Evolutionary conservation across 1,140 invertebrate species (phyloP).

Genomic region (Tetramorium simillimum): DNA sequence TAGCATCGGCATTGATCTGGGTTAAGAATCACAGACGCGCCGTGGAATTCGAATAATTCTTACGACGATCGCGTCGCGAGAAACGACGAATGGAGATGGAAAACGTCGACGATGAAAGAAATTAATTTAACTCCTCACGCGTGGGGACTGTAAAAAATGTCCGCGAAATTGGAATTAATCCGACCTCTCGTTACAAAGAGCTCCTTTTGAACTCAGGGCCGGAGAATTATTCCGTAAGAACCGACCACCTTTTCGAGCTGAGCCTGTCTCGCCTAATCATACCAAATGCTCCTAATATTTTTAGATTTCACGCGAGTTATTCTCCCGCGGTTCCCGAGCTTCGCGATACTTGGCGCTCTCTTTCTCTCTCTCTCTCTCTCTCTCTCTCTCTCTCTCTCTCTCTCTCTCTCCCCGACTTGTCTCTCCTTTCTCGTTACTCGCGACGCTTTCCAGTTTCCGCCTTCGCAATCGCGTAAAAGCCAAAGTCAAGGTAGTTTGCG

Average conservation of each 20-base stretch:
- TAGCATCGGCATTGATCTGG: constrained; percentile 32
- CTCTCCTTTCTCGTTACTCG: neutral
- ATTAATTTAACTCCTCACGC: constrained; percentile 53
- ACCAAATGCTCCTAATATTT: constrained; percentile 27
- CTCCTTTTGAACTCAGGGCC: neutral
- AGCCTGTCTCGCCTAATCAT: neutral
- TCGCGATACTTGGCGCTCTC: neutral
- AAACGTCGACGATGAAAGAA: constrained; percentile 39
- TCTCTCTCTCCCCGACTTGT: neutral
- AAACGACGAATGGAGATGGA: neutral
- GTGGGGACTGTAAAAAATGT: constrained; percentile 37
- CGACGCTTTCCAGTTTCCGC: neutral
- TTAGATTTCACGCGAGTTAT: constrained; percentile 8
- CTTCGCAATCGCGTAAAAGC: neutral
- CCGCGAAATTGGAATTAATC: constrained; percentile 57
- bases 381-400: too few species aligned
- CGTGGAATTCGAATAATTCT: constrained; percentile 47
- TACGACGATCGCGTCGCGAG: constrained; percentile 1
- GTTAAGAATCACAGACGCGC: constrained; percentile 48
- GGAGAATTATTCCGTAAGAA: constrained; percentile 47
- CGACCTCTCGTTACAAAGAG: constrained; percentile 34
- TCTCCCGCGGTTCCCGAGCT: neutral
- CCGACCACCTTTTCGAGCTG: neutral
- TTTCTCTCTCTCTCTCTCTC: too few species aligned
- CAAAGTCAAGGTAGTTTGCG: constrained; percentile 44